Conservation (phyloP, 2,797 vertebrate genomes). For the Danio kyathit region DNA sequence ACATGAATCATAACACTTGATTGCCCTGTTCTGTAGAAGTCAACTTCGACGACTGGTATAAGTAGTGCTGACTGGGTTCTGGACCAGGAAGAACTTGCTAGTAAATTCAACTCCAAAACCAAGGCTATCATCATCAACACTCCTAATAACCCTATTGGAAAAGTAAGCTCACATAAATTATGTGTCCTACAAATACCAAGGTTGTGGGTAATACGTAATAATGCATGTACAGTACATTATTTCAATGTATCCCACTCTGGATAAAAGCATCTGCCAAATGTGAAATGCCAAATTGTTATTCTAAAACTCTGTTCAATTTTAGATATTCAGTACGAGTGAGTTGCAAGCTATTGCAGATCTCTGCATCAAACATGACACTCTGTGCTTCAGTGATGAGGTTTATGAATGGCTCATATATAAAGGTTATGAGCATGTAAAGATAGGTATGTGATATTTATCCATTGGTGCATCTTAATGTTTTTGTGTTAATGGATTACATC, state of each 20-base stretch:
- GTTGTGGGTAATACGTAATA: too few species aligned
- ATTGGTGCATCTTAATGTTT: background rate
- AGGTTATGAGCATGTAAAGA: conserved; percentile 91
- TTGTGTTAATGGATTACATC: conserved; percentile 23
- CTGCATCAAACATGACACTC: conserved; percentile 89
- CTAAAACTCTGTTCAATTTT: conserved; percentile 45
- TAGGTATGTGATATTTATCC: conserved; percentile 78
- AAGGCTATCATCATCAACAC: conserved; percentile 97
- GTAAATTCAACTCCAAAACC: conserved; percentile 93
- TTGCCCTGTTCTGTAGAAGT: conserved; percentile 76
- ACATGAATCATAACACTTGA: background rate
- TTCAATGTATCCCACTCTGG: too few species aligned
- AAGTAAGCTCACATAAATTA: conserved; percentile 75
- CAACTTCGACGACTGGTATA: conserved; percentile 66
- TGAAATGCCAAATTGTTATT: background rate
- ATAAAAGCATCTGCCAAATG: too few species aligned
- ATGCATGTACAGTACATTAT: too few species aligned
- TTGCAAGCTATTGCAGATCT: conserved; percentile 92
- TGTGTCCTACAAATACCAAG: too few species aligned
- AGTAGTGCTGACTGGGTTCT: conserved; percentile 91
- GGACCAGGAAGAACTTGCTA: conserved; percentile 87
- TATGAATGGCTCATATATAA: conserved; percentile 96
- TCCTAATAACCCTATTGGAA: conserved; percentile 93
- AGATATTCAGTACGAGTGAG: conserved; percentile 90
- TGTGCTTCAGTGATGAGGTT: conserved; percentile 97